Evolutionary conservation across 2,113 vertebrate species (phyloP).

Genomic region (Ellobius talpinus): DNA sequence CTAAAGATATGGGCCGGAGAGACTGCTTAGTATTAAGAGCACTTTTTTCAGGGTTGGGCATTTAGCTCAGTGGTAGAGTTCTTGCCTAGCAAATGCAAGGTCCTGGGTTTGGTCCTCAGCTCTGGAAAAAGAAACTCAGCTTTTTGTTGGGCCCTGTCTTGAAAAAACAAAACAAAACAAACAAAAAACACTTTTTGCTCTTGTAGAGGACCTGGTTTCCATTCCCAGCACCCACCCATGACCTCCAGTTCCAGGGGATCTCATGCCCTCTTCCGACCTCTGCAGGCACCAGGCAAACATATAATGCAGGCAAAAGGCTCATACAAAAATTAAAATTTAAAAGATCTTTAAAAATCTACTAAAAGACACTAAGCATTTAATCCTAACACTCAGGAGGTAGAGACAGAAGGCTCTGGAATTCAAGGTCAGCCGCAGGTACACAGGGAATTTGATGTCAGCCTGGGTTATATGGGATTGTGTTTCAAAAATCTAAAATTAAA

Average conservation of each 20-base stretch:
- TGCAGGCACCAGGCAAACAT: background rate
- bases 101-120: too few species aligned
- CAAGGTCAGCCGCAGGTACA: background rate
- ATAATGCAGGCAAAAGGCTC: background rate
- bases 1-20: background rate
- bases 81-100: too few species aligned
- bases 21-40: background rate
- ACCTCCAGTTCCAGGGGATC: background rate
- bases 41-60: background rate
- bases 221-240: too few species aligned
- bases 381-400: background rate
- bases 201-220: background rate
- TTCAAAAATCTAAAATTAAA: background rate
- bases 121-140: too few species aligned
- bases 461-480: background rate
- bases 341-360: background rate
- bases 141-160: too few species aligned
- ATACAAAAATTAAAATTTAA: background rate
- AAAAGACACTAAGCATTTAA: background rate
- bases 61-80: too few species aligned
- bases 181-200: background rate
- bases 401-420: background rate
- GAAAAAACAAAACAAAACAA: too few species aligned
- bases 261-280: background rate
- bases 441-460: background rate